Percentiles rank a stretch among this genome's conserved stretches.
These are phyloP conservation scores for Clavelina lepadiformis DNA, from an alignment of 23 tunicate species.

Conservation along the genomic window DNA sequence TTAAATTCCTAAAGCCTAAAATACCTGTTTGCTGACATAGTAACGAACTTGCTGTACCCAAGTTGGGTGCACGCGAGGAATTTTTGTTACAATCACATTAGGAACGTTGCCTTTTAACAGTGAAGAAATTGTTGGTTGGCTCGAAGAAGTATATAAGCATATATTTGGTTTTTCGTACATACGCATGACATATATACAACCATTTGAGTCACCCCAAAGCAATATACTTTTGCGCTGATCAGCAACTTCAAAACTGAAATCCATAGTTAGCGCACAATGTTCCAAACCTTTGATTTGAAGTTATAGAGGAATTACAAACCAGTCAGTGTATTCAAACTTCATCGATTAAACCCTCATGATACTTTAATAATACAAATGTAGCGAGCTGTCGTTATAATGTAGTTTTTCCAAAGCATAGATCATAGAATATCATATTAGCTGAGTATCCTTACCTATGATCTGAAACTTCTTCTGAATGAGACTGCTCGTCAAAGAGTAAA, in stretches of 20 bases:
- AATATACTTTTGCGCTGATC: slow-evolving; percentile 37
- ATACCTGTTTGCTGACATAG: slow-evolving; percentile 57
- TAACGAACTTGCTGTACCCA: slow-evolving; percentile 86
- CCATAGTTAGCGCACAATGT: slow-evolving; percentile 66
- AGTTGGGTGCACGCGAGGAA: slow-evolving; percentile 39
- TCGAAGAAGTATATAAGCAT: slow-evolving; percentile 44
- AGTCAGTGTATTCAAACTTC: background rate
- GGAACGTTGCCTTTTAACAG: slow-evolving; percentile 11
- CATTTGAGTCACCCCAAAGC: slow-evolving; percentile 91
- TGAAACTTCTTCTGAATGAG: slow-evolving; percentile 63
- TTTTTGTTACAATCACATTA: slow-evolving; percentile 18
- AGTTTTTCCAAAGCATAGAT: too few species aligned
- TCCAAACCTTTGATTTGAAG: slow-evolving; percentile 32
- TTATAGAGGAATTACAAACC: background rate
- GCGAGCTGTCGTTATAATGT: too few species aligned
- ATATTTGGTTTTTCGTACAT: slow-evolving; percentile 69
- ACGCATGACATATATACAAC: slow-evolving; percentile 49
- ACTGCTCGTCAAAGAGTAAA: slow-evolving; percentile 54
- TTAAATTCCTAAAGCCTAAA: too few species aligned
- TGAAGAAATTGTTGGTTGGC: slow-evolving; percentile 11
- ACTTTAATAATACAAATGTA: too few species aligned
- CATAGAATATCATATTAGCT: too few species aligned
- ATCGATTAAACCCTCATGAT: background rate
- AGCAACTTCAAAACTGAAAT: slow-evolving; percentile 41
- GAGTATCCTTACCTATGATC: slow-evolving; percentile 71